These are phyloP conservation scores for Pachyrhynchus sulphureomaculatus DNA, from an alignment of 1,140 invertebrate genomes.

Conservation along the genomic window DNA sequence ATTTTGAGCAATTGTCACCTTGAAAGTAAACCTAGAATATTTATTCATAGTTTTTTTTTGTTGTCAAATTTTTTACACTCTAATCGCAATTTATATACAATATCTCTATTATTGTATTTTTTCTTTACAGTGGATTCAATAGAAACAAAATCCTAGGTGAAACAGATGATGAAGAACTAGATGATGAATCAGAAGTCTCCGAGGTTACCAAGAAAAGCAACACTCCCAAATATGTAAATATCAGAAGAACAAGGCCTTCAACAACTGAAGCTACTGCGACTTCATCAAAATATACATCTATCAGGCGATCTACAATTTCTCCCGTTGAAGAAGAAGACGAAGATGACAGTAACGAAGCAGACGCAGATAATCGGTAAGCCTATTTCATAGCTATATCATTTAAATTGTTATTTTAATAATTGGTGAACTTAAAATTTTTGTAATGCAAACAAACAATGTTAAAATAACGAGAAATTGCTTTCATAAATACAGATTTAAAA, in stretches of 20 bases:
- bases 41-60: too few relatives aligned
- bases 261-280: slow-evolving; percentile 46
- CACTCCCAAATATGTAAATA: slow-evolving; percentile 65
- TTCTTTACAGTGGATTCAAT: slow-evolving; percentile 28
- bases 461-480: too few relatives aligned
- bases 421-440: too few relatives aligned
- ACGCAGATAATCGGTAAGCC: not conserved
- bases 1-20: too few relatives aligned
- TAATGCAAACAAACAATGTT: too few relatives aligned
- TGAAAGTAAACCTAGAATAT: too few relatives aligned
- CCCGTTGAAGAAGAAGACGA: slow-evolving; percentile 8
- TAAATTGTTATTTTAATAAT: too few relatives aligned
- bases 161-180: slow-evolving; percentile 29
- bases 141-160: slow-evolving; percentile 43
- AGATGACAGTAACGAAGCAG: slow-evolving; percentile 22
- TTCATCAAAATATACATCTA: slow-evolving; percentile 36
- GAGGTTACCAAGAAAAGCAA: slow-evolving; percentile 42
- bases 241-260: slow-evolving; percentile 61
- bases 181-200: slow-evolving; percentile 46
- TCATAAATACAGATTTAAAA: too few relatives aligned
- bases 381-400: too few relatives aligned
- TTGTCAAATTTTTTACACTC: too few relatives aligned
- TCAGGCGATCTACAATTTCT: slow-evolving; percentile 30
- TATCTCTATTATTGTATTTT: too few relatives aligned
- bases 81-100: too few relatives aligned